Base-by-base conservation (phyloP, 2,888 invertebrate species). In the Hipparchia sbordonii region DNA sequence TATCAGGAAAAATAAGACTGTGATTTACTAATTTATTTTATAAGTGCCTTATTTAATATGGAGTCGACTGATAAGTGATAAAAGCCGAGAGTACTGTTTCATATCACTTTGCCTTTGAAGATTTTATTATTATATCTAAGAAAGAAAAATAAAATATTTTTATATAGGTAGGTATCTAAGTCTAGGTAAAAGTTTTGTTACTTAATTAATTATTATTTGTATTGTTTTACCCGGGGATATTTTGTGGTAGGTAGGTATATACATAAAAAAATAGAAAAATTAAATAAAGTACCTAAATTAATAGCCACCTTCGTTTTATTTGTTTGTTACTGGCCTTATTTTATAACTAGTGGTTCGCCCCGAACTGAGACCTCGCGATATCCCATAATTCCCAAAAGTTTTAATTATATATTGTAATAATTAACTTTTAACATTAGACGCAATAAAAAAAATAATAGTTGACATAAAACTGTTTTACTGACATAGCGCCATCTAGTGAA, bases 1-100 rank as follows among this genome's bases (percentile, higher is more conserved):
- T 95, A 81, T 94, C 94, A 70, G 97, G 97, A 81, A 95, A 96
- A 89, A 95, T 97, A 84, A 95, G 97, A 89, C 95, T 98, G 89
- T 97, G 89, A 93, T 90, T 85, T 82, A 71, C 8, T 8, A 8
- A 63, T 45, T 52, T 52, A 62, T 48, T 60, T 39, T 60, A 33
- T 59, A 39, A 39, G 59, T 33, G 59, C 59, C 33, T 59, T 7
- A 8, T 48, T 54, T 0, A n/a, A 5, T 12, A 13, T 3, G 8
- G 13, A 23, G 6, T 56, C 13, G 56, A 13, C 13, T 56, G 56
- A 56, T 13, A n/a, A 54, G 8, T 13, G 13, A 56, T 23, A 13
- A 56, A 7, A 13, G 56, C 10, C 12, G 5, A 52, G 39, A 8
- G 8, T 13, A 23, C 9, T 48, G 48, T 23, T 13, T 23, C 4